Evolutionary conservation across 2,888 invertebrate species (phyloP).

Genomic region (Tetheella fluctuosa): DNA sequence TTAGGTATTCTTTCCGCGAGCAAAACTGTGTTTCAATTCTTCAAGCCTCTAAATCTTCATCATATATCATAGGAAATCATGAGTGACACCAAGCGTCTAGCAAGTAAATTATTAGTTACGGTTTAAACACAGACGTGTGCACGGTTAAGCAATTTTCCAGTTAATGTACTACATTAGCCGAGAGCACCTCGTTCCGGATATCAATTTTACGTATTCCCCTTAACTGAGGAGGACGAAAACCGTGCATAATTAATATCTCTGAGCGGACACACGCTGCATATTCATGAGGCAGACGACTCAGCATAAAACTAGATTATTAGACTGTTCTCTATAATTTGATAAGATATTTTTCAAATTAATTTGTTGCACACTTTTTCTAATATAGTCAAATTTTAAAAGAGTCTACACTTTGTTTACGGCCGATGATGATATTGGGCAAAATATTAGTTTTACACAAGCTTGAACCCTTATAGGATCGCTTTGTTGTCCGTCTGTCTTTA

Average conservation of each 20-base stretch:
- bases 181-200: background rate
- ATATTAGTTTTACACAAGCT: too few species aligned
- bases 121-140: constrained; percentile 27
- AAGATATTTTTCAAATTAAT: background rate
- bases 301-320: constrained; percentile 63
- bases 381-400: too few species aligned
- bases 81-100: background rate
- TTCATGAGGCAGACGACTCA: constrained; percentile 62
- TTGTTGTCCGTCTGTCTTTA: too few species aligned
- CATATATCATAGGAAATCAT: too few species aligned
- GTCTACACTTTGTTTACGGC: too few species aligned
- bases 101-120: too few species aligned
- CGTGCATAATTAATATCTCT: constrained; percentile 74
- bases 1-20: too few species aligned
- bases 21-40: too few species aligned
- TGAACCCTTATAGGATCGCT: too few species aligned
- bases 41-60: too few species aligned
- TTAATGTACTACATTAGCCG: background rate
- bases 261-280: constrained; percentile 69
- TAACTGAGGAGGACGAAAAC: constrained; percentile 59
- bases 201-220: constrained; percentile 33
- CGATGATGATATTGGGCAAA: too few species aligned
- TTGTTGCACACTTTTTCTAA: background rate
- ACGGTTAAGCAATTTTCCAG: constrained; percentile 41
- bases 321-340: constrained; percentile 23